A percentile compares a stretch with the other conserved stretches of the same genome.
These are phyloP conservation scores for Pollimyrus isidori DNA, from an alignment of 2,113 vertebrate genomes.

Conservation along the genomic window DNA sequence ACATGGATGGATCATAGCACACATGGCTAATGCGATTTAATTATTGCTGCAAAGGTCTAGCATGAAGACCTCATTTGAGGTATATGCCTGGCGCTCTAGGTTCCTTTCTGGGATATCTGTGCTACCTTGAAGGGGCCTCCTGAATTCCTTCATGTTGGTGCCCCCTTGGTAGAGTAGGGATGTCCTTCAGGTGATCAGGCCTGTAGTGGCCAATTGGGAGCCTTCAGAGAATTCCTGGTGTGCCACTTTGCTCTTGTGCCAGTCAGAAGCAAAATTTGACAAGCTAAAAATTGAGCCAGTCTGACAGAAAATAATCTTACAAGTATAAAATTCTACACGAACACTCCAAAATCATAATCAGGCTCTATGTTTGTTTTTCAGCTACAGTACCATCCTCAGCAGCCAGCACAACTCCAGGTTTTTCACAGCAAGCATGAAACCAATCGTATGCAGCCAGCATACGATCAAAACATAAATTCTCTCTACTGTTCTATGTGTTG, in stretches of 20 bases:
- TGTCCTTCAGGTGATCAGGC: too few species aligned
- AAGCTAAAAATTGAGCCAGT: too few species aligned
- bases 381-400: not conserved
- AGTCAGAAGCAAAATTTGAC: too few species aligned
- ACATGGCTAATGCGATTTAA: not conserved
- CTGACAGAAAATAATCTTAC: too few species aligned
- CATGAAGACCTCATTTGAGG: not conserved
- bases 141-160: too few species aligned
- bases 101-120: not conserved
- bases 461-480: too few species aligned
- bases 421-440: not conserved
- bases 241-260: too few species aligned
- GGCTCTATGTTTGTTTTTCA: not conserved
- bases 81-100: not conserved
- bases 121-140: not conserved
- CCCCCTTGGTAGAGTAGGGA: too few species aligned
- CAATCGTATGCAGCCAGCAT: not conserved
- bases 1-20: not conserved
- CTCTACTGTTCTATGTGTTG: too few species aligned
- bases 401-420: not conserved
- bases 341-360: not conserved
- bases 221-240: too few species aligned
- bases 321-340: too few species aligned
- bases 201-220: too few species aligned
- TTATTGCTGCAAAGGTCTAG: not conserved